Conservation (phyloP, 2,888 invertebrate genomes). For the Drosophila mulleri region DNA sequence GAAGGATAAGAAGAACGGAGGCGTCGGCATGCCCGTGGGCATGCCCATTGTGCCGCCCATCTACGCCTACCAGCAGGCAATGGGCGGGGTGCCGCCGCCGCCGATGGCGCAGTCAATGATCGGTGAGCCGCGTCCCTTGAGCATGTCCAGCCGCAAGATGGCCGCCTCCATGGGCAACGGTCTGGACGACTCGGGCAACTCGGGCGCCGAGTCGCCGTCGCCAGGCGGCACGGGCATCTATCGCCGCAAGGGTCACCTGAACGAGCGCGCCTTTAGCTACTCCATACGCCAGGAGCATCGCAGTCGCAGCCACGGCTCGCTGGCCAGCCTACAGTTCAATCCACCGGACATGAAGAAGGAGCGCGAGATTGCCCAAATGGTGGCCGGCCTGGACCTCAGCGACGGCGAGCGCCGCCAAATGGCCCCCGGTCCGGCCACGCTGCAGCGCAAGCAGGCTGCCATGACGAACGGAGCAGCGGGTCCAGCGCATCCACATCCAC, state of each 20-base stretch:
- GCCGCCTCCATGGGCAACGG: conserved; percentile 90
- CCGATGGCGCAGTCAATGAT: conserved; percentile 87
- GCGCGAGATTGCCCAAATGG: conserved; percentile 96
- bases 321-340: conserved; percentile 95
- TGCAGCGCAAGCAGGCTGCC: conserved; percentile 80
- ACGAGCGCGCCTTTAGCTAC: conserved; percentile 96
- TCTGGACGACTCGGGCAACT: conserved; percentile 85
- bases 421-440: conserved; percentile 85
- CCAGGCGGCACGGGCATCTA: conserved; percentile 93
- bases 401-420: conserved; percentile 87
- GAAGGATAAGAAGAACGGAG: conserved; percentile 84
- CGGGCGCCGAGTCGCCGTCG: conserved; percentile 87
- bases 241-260: conserved; percentile 95
- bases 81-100: conserved; percentile 72
- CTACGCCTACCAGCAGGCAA: conserved; percentile 85
- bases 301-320: conserved; percentile 95
- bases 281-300: conserved; percentile 97
- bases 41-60: conserved; percentile 86
- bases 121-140: conserved; percentile 86
- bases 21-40: conserved; percentile 83
- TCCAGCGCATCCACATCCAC: conserved; percentile 46
- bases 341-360: conserved; percentile 95
- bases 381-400: conserved; percentile 94
- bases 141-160: conserved; percentile 87
- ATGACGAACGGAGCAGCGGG: conserved; percentile 73